phyloP scores from a whole-genome alignment of 2,797 vertebrate species.

The Sandelia bainsii region DNA sequence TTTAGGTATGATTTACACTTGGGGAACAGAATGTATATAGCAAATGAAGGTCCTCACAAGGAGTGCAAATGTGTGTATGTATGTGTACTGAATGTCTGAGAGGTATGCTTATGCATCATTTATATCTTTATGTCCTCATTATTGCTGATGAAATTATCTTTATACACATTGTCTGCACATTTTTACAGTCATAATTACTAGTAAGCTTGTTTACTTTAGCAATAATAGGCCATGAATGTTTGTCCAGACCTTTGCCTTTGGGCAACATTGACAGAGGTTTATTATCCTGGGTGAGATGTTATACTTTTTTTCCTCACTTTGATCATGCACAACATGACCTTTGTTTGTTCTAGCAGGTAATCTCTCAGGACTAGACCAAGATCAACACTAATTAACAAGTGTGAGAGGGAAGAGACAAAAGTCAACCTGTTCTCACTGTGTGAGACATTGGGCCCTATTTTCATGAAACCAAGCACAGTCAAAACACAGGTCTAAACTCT shows the following conservation, averaged over 20 bases:
- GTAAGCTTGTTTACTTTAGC: slow-evolving; percentile 42
- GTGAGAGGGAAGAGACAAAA: neutral
- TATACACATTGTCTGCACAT: neutral
- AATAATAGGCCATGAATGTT: slow-evolving; percentile 32
- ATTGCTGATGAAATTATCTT: slow-evolving; percentile 36
- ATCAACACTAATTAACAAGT: slow-evolving; percentile 39
- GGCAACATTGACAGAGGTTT: slow-evolving; percentile 34
- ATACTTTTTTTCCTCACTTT: slow-evolving; percentile 12
- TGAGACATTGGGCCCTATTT: too few relatives aligned
- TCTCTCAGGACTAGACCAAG: slow-evolving; percentile 10
- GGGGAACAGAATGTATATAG: neutral
- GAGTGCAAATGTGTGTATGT: neutral
- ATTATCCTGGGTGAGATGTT: slow-evolving; percentile 23
- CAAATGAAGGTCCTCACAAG: neutral
- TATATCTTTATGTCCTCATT: slow-evolving; percentile 27
- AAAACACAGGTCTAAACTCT: too few relatives aligned
- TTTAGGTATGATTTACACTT: neutral
- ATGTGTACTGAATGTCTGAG: neutral
- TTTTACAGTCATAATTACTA: slow-evolving; percentile 29
- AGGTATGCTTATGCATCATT: slow-evolving; percentile 1
- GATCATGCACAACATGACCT: slow-evolving; percentile 50
- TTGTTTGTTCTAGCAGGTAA: slow-evolving; percentile 26
- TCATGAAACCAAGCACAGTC: too few relatives aligned
- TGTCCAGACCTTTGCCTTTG: slow-evolving; percentile 29
- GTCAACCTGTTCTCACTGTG: too few relatives aligned